phyloP scores from a whole-genome alignment of 2,113 vertebrate species.

The Heterochromis multidens region DNA sequence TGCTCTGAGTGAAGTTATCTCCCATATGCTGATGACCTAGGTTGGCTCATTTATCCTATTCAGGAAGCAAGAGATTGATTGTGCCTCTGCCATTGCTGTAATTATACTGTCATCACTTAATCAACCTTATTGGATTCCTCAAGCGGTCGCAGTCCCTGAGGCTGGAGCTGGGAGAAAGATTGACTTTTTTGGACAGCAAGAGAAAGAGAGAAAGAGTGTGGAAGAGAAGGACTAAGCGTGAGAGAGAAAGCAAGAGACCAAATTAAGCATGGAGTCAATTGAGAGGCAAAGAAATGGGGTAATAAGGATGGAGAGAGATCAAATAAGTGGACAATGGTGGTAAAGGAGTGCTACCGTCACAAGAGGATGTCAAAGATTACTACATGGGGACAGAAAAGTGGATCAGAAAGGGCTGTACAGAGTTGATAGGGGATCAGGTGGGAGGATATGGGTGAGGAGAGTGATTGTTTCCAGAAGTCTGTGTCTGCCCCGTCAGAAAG shows the following conservation, averaged over 20 bases:
- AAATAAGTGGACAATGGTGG: constrained; percentile 3
- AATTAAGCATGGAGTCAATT: constrained; percentile 50
- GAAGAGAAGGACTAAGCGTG: neutral
- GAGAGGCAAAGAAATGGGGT: constrained; percentile 29
- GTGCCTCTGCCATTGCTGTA: constrained; percentile 62
- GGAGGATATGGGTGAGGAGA: neutral
- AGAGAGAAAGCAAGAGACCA: constrained; percentile 3
- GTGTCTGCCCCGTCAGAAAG: constrained; percentile 28
- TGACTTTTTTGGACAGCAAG: constrained; percentile 58
- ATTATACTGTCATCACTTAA: constrained; percentile 77
- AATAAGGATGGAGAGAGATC: constrained; percentile 22
- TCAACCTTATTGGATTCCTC: constrained; percentile 73
- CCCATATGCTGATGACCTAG: constrained; percentile 56
- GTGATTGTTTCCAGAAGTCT: constrained; percentile 57
- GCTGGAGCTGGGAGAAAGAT: constrained; percentile 52
- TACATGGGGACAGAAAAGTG: neutral
- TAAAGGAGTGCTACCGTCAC: neutral
- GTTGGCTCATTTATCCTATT: constrained; percentile 65
- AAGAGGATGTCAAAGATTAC: neutral
- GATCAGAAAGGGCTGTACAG: neutral
- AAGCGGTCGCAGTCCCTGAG: constrained; percentile 61
- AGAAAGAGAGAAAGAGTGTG: constrained; percentile 17
- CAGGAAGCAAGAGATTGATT: constrained; percentile 71
- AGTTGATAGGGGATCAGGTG: constrained; percentile 29
- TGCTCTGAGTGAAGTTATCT: constrained; percentile 38